Base-by-base conservation (phyloP, 2,888 invertebrate genomes). In the Corythucha ciliata region DNA sequence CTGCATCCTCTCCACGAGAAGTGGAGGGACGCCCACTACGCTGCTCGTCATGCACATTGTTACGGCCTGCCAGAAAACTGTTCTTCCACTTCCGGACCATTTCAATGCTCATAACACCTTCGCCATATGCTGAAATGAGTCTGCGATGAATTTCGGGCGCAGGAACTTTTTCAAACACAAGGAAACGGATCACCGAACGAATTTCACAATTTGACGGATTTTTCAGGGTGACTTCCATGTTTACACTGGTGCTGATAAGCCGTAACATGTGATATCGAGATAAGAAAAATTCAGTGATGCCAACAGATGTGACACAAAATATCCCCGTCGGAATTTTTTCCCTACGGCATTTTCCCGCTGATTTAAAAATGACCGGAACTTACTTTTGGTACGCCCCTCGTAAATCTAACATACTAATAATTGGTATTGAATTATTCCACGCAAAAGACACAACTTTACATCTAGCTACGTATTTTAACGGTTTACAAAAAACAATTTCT, bases 391-490 rank as follows among this genome's bases (percentile, higher is more conserved):
- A n/a, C n/a, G n/a, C n/a, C n/a, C n/a, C n/a, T n/a, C n/a, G n/a
- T n/a, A n/a, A n/a, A n/a, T n/a, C n/a, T n/a, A n/a, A n/a, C n/a
- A n/a, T n/a, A n/a, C n/a, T n/a, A n/a, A n/a, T n/a, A n/a, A n/a
- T n/a, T n/a, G n/a, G n/a, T n/a, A n/a, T n/a, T n/a, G n/a, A n/a
- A n/a, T 52, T 59, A 58, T 50, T 58, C 4, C 56, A 75, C 74
- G 89, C 87, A 2, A 87, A 89, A 72, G 88, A 88, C 64, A 83
- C 84, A 76, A 87, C 86, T 14, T n/a, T n/a, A n/a, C n/a, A n/a
- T n/a, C n/a, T n/a, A n/a, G n/a, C n/a, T n/a, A n/a, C n/a, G n/a
- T n/a, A n/a, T n/a, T n/a, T n/a, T n/a, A n/a, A n/a, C n/a, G n/a
- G n/a, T n/a, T n/a, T n/a, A n/a, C n/a, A n/a, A n/a, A n/a, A n/a